Conservation (phyloP, 2,888 invertebrate species). For the Morinoia aosen region DNA sequence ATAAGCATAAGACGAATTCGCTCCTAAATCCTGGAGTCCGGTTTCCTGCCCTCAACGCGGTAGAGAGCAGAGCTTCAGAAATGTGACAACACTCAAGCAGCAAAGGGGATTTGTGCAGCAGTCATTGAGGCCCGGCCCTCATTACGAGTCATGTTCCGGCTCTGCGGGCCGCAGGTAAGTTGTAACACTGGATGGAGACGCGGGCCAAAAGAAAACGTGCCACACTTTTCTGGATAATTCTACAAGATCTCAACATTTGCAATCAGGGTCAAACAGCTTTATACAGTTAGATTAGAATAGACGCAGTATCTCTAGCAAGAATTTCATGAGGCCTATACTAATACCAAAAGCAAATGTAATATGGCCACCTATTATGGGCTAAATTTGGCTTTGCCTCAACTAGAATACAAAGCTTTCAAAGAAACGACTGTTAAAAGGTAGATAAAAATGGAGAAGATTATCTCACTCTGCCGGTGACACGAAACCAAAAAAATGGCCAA, state of each 20-base stretch:
- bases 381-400: too few relatives aligned
- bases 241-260: too few relatives aligned
- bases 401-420: too few relatives aligned
- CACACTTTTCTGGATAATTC: background rate
- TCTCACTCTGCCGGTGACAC: background rate
- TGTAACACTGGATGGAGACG: background rate
- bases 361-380: too few relatives aligned
- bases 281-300: too few relatives aligned
- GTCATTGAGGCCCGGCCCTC: background rate
- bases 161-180: background rate
- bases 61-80: background rate
- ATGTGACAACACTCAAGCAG: background rate
- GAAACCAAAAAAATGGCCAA: background rate
- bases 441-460: background rate
- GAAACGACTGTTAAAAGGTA: background rate
- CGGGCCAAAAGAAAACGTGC: background rate
- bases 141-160: background rate
- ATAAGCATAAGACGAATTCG: background rate
- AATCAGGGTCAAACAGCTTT: too few relatives aligned
- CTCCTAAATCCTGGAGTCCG: background rate
- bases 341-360: too few relatives aligned
- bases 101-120: background rate
- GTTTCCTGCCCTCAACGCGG: background rate
- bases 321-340: too few relatives aligned
- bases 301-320: too few relatives aligned